A percentile compares a stretch with the other conserved stretches of the same genome.
Conservation (phyloP, 1,140 invertebrate species). For the Bombus pyrosoma region DNA sequence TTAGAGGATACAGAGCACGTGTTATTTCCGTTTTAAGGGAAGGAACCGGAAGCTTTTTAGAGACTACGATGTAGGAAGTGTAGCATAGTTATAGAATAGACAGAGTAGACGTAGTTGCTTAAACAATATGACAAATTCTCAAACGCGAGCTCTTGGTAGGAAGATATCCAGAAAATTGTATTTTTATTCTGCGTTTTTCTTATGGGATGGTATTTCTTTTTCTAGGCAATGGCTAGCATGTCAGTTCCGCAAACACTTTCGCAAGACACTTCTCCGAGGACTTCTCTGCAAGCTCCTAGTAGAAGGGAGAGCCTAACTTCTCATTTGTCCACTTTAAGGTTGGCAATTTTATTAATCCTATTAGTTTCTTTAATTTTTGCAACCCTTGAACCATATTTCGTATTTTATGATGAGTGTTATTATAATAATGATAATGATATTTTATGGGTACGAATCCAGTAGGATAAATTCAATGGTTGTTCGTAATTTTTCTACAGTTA, state of each 20-base stretch:
- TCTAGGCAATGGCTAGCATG: slow-evolving; percentile 87
- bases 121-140: neutral
- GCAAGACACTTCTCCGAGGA: slow-evolving; percentile 68
- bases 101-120: slow-evolving; percentile 47
- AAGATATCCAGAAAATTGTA: neutral
- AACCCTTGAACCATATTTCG: too few species aligned
- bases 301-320: slow-evolving; percentile 86
- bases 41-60: slow-evolving; percentile 10
- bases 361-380: neutral
- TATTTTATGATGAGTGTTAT: too few species aligned
- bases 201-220: slow-evolving; percentile 2
- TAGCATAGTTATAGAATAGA: slow-evolving; percentile 22
- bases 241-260: slow-evolving; percentile 77
- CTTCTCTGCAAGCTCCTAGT: slow-evolving; percentile 74
- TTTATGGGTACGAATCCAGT: too few species aligned
- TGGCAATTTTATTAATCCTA: slow-evolving; percentile 20
- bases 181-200: neutral
- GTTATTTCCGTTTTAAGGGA: neutral
- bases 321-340: slow-evolving; percentile 81
- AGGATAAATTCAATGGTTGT: too few species aligned
- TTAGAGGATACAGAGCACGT: neutral
- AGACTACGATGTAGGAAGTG: neutral
- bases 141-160: neutral
- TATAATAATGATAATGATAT: too few species aligned
- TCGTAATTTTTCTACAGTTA: too few species aligned